Conservation (phyloP, 2,797 vertebrate species). For the Alectoris magna region DNA sequence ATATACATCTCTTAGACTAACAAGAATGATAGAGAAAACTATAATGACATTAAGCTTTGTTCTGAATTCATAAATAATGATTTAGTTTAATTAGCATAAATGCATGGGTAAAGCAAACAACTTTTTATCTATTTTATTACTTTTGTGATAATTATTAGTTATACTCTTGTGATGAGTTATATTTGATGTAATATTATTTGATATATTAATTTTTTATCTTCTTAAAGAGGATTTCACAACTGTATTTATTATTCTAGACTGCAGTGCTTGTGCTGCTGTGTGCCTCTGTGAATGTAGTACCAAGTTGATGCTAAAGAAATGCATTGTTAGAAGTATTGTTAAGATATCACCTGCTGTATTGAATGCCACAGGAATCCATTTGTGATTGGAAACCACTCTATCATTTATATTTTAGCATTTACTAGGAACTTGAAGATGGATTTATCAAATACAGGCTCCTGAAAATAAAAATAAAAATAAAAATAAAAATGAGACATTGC, state of each 20-base stretch:
- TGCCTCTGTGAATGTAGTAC: background rate
- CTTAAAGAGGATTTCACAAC: background rate
- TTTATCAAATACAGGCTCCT: conserved; percentile 29
- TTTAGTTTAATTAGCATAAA: background rate
- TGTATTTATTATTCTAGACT: background rate
- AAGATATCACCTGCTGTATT: background rate
- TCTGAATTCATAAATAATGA: background rate
- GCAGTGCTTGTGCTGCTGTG: background rate
- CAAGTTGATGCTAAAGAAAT: background rate
- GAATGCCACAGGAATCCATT: conserved; percentile 31
- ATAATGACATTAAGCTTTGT: background rate
- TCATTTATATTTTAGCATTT: conserved; percentile 28
- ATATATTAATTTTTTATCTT: background rate
- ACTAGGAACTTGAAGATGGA: conserved; percentile 32
- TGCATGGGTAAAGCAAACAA: background rate
- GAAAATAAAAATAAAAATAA: too few species aligned
- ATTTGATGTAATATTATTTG: background rate
- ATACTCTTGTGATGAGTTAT: background rate
- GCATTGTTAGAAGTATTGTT: background rate
- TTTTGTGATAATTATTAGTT: background rate
- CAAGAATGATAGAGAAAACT: background rate
- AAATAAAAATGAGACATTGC: background rate
- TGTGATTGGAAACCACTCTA: background rate
- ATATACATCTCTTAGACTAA: background rate
- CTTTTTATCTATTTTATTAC: background rate